phyloP scores from a whole-genome alignment of 2,888 invertebrate species.

The Galeopsomyia nigrocyanea region DNA sequence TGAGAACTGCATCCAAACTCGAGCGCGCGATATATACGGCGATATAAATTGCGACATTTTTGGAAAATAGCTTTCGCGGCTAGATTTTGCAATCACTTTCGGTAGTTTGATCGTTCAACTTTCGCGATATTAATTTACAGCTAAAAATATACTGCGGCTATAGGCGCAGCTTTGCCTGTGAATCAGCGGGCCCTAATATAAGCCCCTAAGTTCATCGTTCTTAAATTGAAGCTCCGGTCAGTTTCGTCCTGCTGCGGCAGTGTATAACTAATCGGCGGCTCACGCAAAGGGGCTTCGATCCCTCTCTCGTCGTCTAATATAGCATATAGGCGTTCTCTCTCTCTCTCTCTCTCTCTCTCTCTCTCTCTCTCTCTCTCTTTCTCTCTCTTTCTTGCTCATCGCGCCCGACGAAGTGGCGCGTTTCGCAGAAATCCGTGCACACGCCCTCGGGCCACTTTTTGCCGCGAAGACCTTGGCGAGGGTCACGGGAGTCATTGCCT shows the following conservation, averaged over 20 bases:
- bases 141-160: constrained; percentile 9
- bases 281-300: constrained; percentile 54
- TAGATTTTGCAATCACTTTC: constrained; percentile 1
- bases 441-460: constrained; percentile 34
- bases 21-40: neutral
- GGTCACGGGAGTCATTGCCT: constrained; percentile 38
- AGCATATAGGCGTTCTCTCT: constrained; percentile 4
- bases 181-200: constrained; percentile 54
- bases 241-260: constrained; percentile 25
- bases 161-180: constrained; percentile 43
- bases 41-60: constrained; percentile 15
- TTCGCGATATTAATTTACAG: no score
- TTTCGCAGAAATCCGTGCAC: constrained; percentile 21
- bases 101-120: constrained; percentile 23
- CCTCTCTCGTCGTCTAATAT: constrained; percentile 22
- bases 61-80: neutral
- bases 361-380: no score
- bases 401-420: neutral
- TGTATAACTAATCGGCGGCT: constrained; percentile 48
- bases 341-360: no score
- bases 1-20: no score
- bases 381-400: no score
- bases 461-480: constrained; percentile 30
- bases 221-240: constrained; percentile 19
- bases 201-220: constrained; percentile 61